These are phyloP conservation scores for Drusus annulatus DNA, from an alignment of 1,140 invertebrate genomes.

Conservation along the genomic window DNA sequence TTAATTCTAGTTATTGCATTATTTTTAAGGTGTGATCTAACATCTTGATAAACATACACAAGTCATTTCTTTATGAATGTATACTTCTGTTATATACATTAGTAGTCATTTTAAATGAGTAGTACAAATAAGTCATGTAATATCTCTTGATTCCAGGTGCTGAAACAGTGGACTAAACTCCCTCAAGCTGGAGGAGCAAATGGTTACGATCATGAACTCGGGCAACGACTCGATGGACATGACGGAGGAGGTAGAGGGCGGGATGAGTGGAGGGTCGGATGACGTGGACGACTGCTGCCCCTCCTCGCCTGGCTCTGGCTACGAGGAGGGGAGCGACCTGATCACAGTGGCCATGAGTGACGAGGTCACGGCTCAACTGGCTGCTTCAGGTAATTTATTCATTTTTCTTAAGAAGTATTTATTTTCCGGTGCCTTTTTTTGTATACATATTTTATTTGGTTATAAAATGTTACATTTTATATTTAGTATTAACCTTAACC, in stretches of 20 bases:
- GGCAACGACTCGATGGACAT: conserved; percentile 73
- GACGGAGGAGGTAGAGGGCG: conserved; percentile 74
- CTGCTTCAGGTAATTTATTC: conserved; percentile 81
- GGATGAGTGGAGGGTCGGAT: conserved; percentile 79
- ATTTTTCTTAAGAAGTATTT: too few relatives aligned
- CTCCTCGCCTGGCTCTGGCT: conserved; percentile 79
- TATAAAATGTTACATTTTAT: too few relatives aligned
- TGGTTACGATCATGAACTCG: conserved; percentile 72
- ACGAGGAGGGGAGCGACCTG: conserved; percentile 83
- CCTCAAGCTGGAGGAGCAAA: conserved; percentile 51
- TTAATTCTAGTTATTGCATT: too few relatives aligned
- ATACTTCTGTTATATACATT: too few relatives aligned
- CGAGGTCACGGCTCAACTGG: conserved; percentile 95
- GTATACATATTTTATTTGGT: too few relatives aligned
- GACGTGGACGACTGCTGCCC: conserved; percentile 85
- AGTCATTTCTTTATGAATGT: too few relatives aligned
- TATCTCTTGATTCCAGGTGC: neutral
- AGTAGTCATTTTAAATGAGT: too few relatives aligned
- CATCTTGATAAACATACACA: too few relatives aligned
- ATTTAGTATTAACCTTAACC: too few relatives aligned
- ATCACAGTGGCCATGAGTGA: conserved; percentile 85
- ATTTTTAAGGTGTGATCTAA: too few relatives aligned
- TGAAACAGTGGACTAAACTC: conserved; percentile 10
- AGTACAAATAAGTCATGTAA: too few relatives aligned
- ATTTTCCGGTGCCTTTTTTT: too few relatives aligned